Evolutionary conservation across 2,888 invertebrate genomes (phyloP).

Genomic region (Drosophila acutilabella): DNA sequence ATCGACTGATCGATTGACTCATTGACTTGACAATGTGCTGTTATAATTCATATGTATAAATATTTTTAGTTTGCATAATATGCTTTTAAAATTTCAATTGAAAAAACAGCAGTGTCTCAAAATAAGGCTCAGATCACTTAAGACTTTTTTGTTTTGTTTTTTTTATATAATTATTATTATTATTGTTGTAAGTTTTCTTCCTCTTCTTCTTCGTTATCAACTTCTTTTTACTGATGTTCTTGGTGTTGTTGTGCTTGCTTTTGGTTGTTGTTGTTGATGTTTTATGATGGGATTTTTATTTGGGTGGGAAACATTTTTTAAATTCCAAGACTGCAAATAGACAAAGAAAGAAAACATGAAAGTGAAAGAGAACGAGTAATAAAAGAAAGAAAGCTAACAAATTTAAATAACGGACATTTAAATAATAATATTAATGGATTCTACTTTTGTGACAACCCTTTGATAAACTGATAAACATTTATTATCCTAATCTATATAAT

Average conservation of each 20-base stretch:
- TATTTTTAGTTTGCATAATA: constrained; percentile 6
- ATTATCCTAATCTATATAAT: too few relatives aligned
- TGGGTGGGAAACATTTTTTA: constrained; percentile 51
- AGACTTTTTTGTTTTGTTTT: constrained; percentile 3
- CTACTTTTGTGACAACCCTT: too few relatives aligned
- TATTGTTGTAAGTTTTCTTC: constrained; percentile 10
- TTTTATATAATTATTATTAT: constrained; percentile 6
- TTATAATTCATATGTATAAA: background rate
- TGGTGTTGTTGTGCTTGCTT: constrained; percentile 21
- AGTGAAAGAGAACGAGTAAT: background rate
- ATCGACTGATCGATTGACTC: constrained; percentile 5
- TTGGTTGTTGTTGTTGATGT: constrained; percentile 27
- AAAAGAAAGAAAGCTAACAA: background rate
- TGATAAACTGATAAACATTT: too few relatives aligned
- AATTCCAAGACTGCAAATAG: constrained; percentile 82
- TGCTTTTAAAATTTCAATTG: constrained; percentile 20
- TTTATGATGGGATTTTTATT: constrained; percentile 35
- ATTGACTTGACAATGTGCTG: constrained; percentile 6
- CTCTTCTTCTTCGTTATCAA: constrained; percentile 4
- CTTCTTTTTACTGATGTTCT: constrained; percentile 8
- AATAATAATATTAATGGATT: background rate
- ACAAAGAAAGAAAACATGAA: constrained; percentile 38
- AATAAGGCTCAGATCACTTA: constrained; percentile 16
- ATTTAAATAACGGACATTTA: background rate
- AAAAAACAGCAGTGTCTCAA: constrained; percentile 13